phyloP scores from a whole-genome alignment of 30 jellyfish, hydroid and myxozoan species.

The Catostylus mosaicus region DNA sequence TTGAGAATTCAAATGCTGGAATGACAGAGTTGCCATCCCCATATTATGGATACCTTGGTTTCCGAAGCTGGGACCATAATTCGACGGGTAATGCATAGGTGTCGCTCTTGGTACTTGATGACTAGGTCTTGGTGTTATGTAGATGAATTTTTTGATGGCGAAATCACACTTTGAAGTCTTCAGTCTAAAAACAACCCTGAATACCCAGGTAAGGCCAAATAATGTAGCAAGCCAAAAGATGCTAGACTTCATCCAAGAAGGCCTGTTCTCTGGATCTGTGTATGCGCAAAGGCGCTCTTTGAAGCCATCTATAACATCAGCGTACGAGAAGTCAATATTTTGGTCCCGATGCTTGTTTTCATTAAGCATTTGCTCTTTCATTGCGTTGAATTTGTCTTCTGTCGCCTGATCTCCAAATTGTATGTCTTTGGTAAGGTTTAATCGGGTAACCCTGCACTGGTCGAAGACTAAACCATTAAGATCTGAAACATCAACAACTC shows the following conservation, averaged over 20 bases:
- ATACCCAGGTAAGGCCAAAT: constrained; percentile 56
- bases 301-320: constrained; percentile 54
- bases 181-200: constrained; percentile 19
- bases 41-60: too few relatives aligned
- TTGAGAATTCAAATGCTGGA: too few relatives aligned
- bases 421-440: constrained; percentile 38
- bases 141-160: constrained; percentile 27
- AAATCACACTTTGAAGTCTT: constrained; percentile 36
- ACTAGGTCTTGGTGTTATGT: not conserved
- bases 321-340: constrained; percentile 9
- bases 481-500: constrained; percentile 34
- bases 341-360: constrained; percentile 42
- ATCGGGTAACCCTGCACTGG: constrained; percentile 32
- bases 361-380: constrained; percentile 21
- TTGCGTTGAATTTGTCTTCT: not conserved
- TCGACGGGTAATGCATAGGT: too few relatives aligned
- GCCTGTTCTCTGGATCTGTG: constrained; percentile 5
- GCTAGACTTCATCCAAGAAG: constrained; percentile 58
- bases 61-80: too few relatives aligned
- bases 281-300: constrained; percentile 58
- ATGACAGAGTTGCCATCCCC: too few relatives aligned
- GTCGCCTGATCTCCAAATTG: constrained; percentile 65
- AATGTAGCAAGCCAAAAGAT: constrained; percentile 43
- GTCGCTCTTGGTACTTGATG: too few relatives aligned
- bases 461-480: constrained; percentile 34